phyloP scores from a whole-genome alignment of 2,113 vertebrate species.

The Sprattus sprattus region DNA sequence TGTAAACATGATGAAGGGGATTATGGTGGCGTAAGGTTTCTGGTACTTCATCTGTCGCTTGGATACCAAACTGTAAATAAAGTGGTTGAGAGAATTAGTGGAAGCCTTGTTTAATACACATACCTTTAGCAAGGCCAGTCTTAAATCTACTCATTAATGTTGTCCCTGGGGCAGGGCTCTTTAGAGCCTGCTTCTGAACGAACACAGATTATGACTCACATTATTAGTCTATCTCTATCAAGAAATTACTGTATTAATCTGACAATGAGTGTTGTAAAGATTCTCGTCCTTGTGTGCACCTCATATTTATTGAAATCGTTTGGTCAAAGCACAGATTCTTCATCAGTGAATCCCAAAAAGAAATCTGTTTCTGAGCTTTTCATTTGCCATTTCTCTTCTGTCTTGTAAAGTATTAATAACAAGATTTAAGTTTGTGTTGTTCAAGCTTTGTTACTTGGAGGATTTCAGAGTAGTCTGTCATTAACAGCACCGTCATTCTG shows the following conservation, averaged over 20 bases:
- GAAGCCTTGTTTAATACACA: neutral
- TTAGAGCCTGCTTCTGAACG: neutral
- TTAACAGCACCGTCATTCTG: neutral
- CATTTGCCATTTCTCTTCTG: no score
- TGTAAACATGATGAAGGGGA: neutral
- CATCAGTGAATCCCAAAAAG: no score
- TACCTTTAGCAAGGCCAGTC: neutral
- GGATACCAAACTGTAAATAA: constrained; percentile 3
- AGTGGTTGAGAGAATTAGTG: neutral
- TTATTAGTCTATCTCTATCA: neutral
- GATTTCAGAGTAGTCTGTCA: no score
- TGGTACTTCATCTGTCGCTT: neutral
- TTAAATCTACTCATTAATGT: neutral
- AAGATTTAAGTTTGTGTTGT: no score
- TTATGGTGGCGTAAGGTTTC: neutral
- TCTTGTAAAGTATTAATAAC: no score
- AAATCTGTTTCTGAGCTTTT: no score
- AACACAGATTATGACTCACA: neutral
- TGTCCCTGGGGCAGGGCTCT: neutral
- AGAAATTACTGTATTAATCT: neutral
- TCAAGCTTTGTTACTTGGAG: no score
- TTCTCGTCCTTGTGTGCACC: neutral
- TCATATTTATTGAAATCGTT: neutral
- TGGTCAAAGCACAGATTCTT: no score
- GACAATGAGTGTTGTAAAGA: neutral